Conservation (phyloP, 2,888 invertebrate genomes). For the Ametastegia equiseti region DNA sequence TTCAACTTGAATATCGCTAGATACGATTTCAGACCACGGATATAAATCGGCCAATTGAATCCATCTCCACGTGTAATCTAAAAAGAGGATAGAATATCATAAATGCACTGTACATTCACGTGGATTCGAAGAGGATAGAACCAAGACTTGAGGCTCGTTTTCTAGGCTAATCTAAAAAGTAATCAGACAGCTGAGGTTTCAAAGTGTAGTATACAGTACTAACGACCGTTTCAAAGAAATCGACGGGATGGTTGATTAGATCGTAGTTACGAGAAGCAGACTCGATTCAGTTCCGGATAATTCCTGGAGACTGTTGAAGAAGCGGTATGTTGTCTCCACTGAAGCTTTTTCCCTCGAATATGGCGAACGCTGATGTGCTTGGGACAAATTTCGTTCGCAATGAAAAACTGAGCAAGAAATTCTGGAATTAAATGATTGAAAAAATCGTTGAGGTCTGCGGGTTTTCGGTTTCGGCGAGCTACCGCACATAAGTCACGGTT, state of each 20-base stretch:
- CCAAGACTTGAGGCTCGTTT: background rate
- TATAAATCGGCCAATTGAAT: too few species aligned
- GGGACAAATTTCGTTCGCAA: background rate
- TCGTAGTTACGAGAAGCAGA: background rate
- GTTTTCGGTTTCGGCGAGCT: background rate
- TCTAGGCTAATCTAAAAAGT: background rate
- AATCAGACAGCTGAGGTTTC: background rate
- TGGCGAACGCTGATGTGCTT: background rate
- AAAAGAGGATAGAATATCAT: too few species aligned
- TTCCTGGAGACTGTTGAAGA: background rate
- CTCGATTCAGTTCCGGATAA: background rate
- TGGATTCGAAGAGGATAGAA: too few species aligned
- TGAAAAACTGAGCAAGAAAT: background rate
- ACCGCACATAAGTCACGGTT: background rate
- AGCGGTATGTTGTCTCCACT: background rate
- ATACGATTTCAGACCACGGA: too few species aligned
- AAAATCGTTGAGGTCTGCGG: background rate
- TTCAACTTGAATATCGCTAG: too few species aligned
- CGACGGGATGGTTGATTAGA: background rate
- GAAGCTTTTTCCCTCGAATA: background rate
- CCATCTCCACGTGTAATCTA: too few species aligned
- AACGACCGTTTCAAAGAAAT: background rate
- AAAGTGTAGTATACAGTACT: background rate
- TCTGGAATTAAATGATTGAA: background rate
- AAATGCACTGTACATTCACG: too few species aligned